Evolutionary conservation across 92 coral and sea anemone genomes (phyloP).

Genomic region (Phymanthus crucifer): DNA sequence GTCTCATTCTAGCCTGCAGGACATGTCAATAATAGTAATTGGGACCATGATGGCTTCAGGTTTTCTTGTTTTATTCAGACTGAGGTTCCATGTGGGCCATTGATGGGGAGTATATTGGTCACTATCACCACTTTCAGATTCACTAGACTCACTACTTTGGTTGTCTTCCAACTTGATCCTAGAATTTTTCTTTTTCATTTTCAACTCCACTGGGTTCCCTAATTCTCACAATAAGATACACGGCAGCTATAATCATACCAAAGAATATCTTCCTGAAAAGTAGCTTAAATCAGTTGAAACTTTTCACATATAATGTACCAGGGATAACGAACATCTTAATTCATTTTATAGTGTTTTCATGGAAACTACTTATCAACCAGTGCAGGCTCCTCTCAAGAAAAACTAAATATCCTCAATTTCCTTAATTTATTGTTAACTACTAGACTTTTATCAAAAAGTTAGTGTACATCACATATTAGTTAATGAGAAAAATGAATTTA

Average conservation of each 20-base stretch:
- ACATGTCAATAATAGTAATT: neutral
- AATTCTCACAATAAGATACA: slow-evolving; percentile 52
- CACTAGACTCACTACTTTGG: neutral
- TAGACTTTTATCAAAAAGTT: no score
- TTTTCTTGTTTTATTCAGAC: neutral
- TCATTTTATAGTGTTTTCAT: no score
- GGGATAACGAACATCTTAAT: no score
- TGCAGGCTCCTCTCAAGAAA: no score
- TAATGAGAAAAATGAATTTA: no score
- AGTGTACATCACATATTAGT: no score
- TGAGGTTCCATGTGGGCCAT: neutral
- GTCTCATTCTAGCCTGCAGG: slow-evolving; percentile 15
- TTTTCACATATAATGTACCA: no score
- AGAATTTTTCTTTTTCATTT: neutral
- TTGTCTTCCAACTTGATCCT: neutral
- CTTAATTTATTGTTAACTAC: no score
- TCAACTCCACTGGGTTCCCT: neutral
- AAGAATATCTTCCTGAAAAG: no score
- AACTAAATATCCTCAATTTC: no score
- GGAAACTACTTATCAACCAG: no score
- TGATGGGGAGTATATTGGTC: neutral
- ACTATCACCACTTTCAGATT: neutral
- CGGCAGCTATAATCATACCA: slow-evolving; percentile 46
- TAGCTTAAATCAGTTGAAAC: no score
- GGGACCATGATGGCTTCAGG: neutral